Evolutionary conservation across 1,140 invertebrate genomes (phyloP), one percentile per base, ranked within the genome.

Genomic region (Drosophila chauvacae): DNA sequence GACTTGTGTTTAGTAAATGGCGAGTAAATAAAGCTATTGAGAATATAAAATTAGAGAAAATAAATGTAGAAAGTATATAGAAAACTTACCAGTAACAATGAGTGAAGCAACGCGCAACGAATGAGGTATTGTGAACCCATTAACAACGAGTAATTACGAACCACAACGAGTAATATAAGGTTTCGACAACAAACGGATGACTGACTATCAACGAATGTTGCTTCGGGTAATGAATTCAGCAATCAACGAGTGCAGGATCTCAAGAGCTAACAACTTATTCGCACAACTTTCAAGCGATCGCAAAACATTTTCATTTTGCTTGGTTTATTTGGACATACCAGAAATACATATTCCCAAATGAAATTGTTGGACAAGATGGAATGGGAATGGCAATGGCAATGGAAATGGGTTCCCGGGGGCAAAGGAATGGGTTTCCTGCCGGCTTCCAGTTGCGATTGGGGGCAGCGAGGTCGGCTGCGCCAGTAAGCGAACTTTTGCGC

Each of bases 401-500:
- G 33, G 59, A 4, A 45, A n/a, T 14, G n/a, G 26, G 14, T 39
- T n/a, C 45, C 11, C 13, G 51, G 33, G 0, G 47, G 48, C 13
- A 14, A 37, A 33, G 5, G 41, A 10, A 33, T 33, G 30, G 39
- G 23, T 37, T 51, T 44, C 37, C 18, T 30, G 35, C 48, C 26
- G 33, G 14, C 35, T 42, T 68, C 45, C 37, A 35, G 50, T 28
- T 41, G 23, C 30, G 33, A 45, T 39, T 56, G 53, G 37, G 51
- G 33, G 33, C n/a, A 41, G 41, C 59, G 62, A 45, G 39, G 62
- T 45, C 18, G 56, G 16, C 39, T 33, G 41, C 61, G 41, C 45
- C 28, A 50, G 70, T 42, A 50, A 68, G 51, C 45, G 47, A 83
- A 83, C 59, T 80, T 90, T 88, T 90, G 84, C 85, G 77, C 84